Percentiles rank a stretch among this genome's conserved stretches.
These are phyloP conservation scores for Hydriomena furcata DNA, from an alignment of 2,888 invertebrate species.

Conservation along the genomic window DNA sequence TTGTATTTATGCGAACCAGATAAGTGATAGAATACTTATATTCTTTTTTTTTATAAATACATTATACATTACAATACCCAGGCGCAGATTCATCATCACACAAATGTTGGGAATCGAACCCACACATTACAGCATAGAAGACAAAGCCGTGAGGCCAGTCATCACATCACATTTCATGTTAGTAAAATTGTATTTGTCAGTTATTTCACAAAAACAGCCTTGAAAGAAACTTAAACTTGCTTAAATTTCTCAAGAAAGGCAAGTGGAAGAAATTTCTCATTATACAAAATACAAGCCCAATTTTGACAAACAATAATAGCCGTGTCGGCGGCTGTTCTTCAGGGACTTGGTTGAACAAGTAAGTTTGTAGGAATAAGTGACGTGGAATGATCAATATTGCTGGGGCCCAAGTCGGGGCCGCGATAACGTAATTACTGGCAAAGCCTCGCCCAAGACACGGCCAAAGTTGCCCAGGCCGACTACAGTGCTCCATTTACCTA, in stretches of 20 bases:
- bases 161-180: no score
- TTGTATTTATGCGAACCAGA: no score
- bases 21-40: no score
- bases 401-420: constrained; percentile 50
- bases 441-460: constrained; percentile 52
- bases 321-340: constrained; percentile 39
- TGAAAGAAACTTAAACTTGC: constrained; percentile 7
- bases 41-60: no score
- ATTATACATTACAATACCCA: no score
- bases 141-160: no score
- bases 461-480: constrained; percentile 43
- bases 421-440: constrained; percentile 69
- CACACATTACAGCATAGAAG: no score
- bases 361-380: constrained; percentile 62
- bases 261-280: constrained; percentile 36
- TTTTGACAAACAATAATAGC: constrained; percentile 41
- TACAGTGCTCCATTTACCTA: constrained; percentile 36
- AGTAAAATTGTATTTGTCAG: no score
- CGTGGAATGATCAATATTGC: constrained; percentile 72
- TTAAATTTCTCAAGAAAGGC: constrained; percentile 26
- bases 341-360: constrained; percentile 48
- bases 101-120: no score
- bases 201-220: constrained; percentile 9
- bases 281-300: constrained; percentile 37
- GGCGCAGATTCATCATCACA: no score